phyloP scores from a whole-genome alignment of 2,113 vertebrate genomes.

The Vidua macroura region DNA sequence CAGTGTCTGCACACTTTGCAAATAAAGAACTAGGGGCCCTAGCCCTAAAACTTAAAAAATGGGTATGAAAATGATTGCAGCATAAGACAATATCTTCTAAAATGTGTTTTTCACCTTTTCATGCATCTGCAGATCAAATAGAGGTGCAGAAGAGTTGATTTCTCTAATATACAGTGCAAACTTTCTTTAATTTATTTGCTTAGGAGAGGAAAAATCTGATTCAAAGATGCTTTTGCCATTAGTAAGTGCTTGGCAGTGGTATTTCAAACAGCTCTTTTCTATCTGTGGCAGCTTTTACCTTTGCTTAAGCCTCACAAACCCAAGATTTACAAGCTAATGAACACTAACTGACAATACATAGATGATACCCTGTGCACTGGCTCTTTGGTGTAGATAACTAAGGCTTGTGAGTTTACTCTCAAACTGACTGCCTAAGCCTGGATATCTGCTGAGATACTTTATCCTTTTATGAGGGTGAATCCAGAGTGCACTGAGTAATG shows the following conservation, averaged over 20 bases:
- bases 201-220: constrained; percentile 25
- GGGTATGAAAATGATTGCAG: background rate
- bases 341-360: constrained; percentile 5
- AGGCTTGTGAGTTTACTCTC: constrained; percentile 53
- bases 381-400: constrained; percentile 40
- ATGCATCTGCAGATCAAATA: background rate
- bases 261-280: constrained; percentile 39
- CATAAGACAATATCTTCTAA: background rate
- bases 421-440: constrained; percentile 56
- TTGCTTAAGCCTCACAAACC: constrained; percentile 30
- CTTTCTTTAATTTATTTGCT: constrained; percentile 2
- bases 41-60: background rate
- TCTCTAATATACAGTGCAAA: background rate
- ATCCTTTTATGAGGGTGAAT: constrained; percentile 81
- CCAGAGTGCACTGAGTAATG: constrained; percentile 78
- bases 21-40: background rate
- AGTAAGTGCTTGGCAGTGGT: constrained; percentile 60
- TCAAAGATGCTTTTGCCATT: constrained; percentile 56
- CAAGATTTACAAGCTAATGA: constrained; percentile 60
- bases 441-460: constrained; percentile 76
- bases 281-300: constrained; percentile 53
- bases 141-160: background rate
- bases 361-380: constrained; percentile 1
- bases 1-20: fast-evolving
- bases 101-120: background rate